phyloP scores from a whole-genome alignment of 2,113 vertebrate genomes.

The Anarrhichthys ocellatus region DNA sequence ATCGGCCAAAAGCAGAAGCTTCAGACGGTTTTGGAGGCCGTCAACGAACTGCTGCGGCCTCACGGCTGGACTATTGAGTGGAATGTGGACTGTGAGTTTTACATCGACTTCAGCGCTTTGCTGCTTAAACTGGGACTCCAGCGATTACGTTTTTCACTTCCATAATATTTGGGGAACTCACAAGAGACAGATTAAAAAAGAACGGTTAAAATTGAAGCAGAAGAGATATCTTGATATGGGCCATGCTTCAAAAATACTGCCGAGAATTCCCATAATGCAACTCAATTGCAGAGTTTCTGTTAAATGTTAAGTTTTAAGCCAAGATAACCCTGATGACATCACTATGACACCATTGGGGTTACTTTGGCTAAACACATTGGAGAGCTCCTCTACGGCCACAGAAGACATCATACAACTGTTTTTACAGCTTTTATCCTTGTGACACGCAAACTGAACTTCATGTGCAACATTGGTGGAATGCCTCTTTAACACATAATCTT shows the following conservation, averaged over 20 bases:
- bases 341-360: not conserved
- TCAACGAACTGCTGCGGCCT: constrained; percentile 90
- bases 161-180: not conserved
- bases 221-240: not conserved
- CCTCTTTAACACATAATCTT: not conserved
- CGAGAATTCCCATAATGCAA: not conserved
- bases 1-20: constrained; percentile 97
- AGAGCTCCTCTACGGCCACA: not conserved
- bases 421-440: not conserved
- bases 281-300: not conserved
- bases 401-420: not conserved
- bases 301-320: not conserved
- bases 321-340: not conserved
- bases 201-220: not conserved
- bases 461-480: too few species aligned
- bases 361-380: not conserved
- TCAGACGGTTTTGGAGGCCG: constrained; percentile 92
- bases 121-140: not conserved
- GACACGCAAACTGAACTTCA: not conserved
- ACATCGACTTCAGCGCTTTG: not conserved
- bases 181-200: not conserved
- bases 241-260: not conserved
- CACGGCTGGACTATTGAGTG: constrained; percentile 92
- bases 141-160: not conserved
- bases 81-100: constrained; percentile 92